Conservation (phyloP, 2,797 vertebrate species). For the Hydrocynus forskahlii region DNA sequence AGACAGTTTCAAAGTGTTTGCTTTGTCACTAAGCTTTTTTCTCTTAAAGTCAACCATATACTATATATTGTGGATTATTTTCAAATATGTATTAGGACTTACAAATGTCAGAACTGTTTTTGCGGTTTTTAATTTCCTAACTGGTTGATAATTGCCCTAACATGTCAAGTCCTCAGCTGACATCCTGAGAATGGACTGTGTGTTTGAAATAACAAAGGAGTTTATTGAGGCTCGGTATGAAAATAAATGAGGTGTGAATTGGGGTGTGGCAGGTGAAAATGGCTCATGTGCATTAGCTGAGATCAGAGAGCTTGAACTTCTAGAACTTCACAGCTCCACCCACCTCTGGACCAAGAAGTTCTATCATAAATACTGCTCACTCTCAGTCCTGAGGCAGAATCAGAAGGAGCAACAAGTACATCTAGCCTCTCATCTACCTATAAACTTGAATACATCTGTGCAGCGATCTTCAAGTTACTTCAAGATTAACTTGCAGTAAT, state of each 20-base stretch:
- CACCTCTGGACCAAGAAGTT: conserved; percentile 26
- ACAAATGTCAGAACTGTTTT: neutral
- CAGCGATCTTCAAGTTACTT: conserved; percentile 2
- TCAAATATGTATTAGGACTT: neutral
- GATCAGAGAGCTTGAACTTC: conserved; percentile 37
- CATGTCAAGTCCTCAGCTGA: conserved; percentile 10
- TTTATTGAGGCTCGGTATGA: conserved; percentile 19
- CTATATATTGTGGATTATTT: neutral
- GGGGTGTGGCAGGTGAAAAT: conserved; percentile 48
- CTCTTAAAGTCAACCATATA: too few species aligned
- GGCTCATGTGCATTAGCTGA: conserved; percentile 38
- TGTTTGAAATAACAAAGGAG: conserved; percentile 34
- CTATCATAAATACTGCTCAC: conserved; percentile 49
- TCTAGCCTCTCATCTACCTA: neutral
- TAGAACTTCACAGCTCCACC: conserved; percentile 34
- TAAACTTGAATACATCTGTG: neutral
- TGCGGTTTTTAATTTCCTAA: neutral
- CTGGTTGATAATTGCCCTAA: conserved; percentile 21
- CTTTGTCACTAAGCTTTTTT: neutral
- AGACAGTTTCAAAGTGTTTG: neutral
- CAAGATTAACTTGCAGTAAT: conserved; percentile 39
- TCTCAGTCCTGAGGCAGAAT: conserved; percentile 35
- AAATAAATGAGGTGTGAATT: conserved; percentile 50
- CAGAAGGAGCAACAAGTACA: conserved; percentile 36
- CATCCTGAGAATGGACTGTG: conserved; percentile 6